Base-by-base conservation (phyloP, 2,113 vertebrate species). In the Tinamus guttatus region DNA sequence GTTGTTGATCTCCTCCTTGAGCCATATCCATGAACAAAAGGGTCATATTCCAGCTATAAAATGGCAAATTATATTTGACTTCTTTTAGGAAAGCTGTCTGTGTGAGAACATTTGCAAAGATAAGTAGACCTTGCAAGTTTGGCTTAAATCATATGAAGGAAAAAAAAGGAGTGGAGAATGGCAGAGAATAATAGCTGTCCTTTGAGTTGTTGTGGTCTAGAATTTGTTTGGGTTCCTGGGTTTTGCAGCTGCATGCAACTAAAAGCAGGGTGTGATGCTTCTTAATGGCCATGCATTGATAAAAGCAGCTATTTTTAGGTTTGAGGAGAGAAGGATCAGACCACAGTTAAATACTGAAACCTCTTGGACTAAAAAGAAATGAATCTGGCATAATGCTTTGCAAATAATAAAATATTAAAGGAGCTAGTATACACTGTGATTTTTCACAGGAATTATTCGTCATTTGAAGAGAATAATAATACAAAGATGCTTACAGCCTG, bases 261-360 rank as follows among this genome's bases (percentile, higher is more conserved):
- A 54, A 52, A 94, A 47, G 5, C 5, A 4, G 43, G 19, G 10
- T 69, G 47, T 7, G 2, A 88, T 63, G 9, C 8, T 83, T 86
- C 65, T 81, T 81, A 83, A 59, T 56, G 58, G 69, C 2, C 6
- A 3, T n/a, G 22, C 2, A 0, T 41, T 76, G 58, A 63, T 86
- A 81, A 89, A 93, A 90, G 24, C 34, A 76, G 17, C 58, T 79
- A 34, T 45, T 79, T 71, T 40, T 69, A 69, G 34, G 10, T 60
- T 92, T 92, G 43, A 21, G 36, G 27, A 76, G 67, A 65, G 71
- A 52, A 74, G 85, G 36, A 43, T 81, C 41, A 90, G 77, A 58
- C 84, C 62, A 54, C 81, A 86, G 47, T 76, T 87, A 67, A 60
- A 65, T 28, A 49, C 27, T 43, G 67, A 52, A 87, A 47, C 9